Percentiles rank a stretch among this genome's conserved stretches.
Conservation (phyloP, 35 echinoderm and acorn worm species). For the Heliocidaris tuberculata region DNA sequence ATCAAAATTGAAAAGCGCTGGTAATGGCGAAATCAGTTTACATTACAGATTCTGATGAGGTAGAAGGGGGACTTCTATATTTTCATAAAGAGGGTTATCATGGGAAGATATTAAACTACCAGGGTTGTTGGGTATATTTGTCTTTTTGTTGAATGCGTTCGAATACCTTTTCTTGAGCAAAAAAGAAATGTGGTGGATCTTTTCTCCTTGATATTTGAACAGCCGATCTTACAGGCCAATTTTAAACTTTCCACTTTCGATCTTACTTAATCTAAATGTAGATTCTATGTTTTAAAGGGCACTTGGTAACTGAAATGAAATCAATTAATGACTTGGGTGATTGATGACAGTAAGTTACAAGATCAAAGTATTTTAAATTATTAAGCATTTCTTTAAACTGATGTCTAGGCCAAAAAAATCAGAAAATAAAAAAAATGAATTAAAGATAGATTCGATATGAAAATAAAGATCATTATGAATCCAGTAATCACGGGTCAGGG, state of each 20-base stretch:
- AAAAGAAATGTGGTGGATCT: background rate
- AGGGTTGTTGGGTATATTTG: background rate
- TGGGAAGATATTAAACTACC: background rate
- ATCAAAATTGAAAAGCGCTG: slow-evolving; percentile 4
- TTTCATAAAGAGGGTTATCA: background rate
- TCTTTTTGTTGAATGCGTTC: background rate
- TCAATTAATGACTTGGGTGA: background rate
- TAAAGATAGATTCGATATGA: no score
- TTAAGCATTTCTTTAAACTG: no score
- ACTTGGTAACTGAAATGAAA: background rate
- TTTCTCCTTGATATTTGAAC: background rate
- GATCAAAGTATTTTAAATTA: no score
- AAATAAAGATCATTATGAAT: no score
- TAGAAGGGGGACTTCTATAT: background rate
- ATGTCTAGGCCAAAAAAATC: no score
- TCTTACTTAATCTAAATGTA: background rate
- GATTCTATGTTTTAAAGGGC: background rate
- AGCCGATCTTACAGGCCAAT: background rate
- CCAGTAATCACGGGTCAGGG: no score
- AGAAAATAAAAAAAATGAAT: no score
- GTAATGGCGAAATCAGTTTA: slow-evolving; percentile 17
- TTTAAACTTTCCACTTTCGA: background rate
- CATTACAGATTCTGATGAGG: background rate
- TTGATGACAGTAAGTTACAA: background rate
- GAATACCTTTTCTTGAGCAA: background rate